These are phyloP conservation scores for Candoia aspera DNA, from an alignment of 2,113 vertebrate genomes.

Conservation along the genomic window DNA sequence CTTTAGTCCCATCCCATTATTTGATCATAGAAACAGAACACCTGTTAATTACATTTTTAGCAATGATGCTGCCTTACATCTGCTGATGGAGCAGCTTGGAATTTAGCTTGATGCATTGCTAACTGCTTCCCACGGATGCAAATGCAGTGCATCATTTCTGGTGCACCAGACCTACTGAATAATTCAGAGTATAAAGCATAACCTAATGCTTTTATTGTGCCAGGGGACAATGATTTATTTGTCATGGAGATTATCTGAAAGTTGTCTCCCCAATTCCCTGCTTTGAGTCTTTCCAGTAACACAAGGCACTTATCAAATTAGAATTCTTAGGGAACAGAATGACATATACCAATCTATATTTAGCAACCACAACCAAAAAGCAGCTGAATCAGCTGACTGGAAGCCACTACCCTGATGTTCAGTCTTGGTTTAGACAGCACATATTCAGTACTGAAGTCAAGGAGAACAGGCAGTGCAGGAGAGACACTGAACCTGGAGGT, in stretches of 20 bases:
- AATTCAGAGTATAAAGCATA: constrained; percentile 27
- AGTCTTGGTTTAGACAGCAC: constrained; percentile 46
- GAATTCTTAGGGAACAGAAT: constrained; percentile 67
- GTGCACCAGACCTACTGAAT: constrained; percentile 10
- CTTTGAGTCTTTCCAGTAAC: constrained; percentile 55
- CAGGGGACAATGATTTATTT: constrained; percentile 14
- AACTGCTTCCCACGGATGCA: neutral
- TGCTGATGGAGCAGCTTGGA: neutral
- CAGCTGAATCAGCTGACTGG: constrained; percentile 66
- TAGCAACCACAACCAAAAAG: constrained; percentile 76
- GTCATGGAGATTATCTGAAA: neutral
- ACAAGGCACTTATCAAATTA: constrained; percentile 42
- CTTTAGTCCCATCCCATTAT: neutral
- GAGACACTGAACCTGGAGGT: neutral
- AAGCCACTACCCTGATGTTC: constrained; percentile 58
- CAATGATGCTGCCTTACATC: neutral
- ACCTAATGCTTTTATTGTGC: constrained; percentile 17
- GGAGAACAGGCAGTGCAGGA: constrained; percentile 14
- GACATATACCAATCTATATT: constrained; percentile 76
- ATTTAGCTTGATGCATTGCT: neutral
- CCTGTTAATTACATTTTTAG: neutral
- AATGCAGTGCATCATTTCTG: neutral
- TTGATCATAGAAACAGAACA: neutral
- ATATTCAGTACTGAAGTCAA: neutral
- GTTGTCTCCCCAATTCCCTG: constrained; percentile 23